Conservation (phyloP, 2,113 vertebrate genomes). For the Oreocharis arfaki region DNA sequence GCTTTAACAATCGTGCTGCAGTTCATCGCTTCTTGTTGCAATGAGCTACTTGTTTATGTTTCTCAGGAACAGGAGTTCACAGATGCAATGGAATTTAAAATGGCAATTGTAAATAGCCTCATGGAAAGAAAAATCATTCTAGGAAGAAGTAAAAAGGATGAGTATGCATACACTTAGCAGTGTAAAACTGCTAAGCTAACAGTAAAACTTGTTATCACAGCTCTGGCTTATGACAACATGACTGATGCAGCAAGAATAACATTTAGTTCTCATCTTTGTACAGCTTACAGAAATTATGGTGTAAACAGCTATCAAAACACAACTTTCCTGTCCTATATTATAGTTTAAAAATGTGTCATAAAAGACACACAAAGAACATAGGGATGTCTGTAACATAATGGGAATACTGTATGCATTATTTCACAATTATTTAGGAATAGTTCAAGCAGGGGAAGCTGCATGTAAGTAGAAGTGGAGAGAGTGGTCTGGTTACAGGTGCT, state of each 20-base stretch:
- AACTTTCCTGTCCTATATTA: background rate
- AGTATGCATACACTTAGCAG: background rate
- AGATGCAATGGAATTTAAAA: background rate
- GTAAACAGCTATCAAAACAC: background rate
- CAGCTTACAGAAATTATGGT: background rate
- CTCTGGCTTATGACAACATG: background rate
- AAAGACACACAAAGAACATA: background rate
- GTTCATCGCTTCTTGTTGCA: background rate
- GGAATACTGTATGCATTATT: background rate
- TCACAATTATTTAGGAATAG: background rate
- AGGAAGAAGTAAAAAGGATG: background rate
- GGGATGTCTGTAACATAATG: background rate
- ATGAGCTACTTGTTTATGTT: background rate
- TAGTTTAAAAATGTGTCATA: background rate
- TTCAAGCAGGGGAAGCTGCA: background rate
- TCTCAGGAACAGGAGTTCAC: background rate
- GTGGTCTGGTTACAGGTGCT: background rate
- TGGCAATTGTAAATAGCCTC: background rate
- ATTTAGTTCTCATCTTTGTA: background rate
- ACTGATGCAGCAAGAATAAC: background rate
- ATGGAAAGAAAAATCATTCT: background rate
- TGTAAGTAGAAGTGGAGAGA: background rate
- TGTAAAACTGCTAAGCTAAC: background rate
- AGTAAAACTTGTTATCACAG: slow-evolving; percentile 9
- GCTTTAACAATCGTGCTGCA: background rate